Evolutionary conservation across 35 echinoderm and acorn worm species (phyloP).

Genomic region (Heliocidaris tuberculata): DNA sequence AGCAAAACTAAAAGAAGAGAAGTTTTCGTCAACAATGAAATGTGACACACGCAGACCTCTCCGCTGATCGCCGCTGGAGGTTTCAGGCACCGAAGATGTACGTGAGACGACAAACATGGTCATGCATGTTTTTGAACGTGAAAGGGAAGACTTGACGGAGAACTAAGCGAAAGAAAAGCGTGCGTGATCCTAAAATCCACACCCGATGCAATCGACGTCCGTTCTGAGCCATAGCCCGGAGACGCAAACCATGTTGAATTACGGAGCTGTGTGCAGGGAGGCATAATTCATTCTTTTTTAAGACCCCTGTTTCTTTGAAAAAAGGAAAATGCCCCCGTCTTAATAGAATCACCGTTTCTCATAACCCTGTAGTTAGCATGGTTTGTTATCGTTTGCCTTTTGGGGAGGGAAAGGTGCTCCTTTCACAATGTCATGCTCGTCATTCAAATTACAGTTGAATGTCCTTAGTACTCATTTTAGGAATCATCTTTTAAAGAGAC

Average conservation of each 20-base stretch:
- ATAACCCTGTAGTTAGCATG: not conserved
- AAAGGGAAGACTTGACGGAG: constrained; percentile 2
- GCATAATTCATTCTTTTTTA: constrained; percentile 31
- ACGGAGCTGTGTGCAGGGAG: not conserved
- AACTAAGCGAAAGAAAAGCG: not conserved
- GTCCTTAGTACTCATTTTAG: not conserved
- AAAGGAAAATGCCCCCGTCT: constrained; percentile 21
- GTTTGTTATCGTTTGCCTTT: constrained; percentile 10
- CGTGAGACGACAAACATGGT: constrained; percentile 14
- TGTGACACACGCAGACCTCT: constrained; percentile 32
- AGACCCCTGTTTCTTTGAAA: constrained; percentile 17
- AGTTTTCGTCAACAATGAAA: not conserved
- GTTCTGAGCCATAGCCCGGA: not conserved
- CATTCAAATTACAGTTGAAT: constrained; percentile 18
- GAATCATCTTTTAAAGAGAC: not conserved
- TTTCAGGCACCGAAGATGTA: not conserved
- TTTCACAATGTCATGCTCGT: not conserved
- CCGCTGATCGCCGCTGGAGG: not conserved
- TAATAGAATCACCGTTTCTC: not conserved
- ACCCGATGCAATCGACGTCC: constrained; percentile 1
- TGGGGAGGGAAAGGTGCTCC: not conserved
- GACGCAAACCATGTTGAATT: not conserved
- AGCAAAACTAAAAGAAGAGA: not conserved
- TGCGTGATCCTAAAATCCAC: constrained; percentile 2
- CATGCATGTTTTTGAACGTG: not conserved